Conservation (phyloP, 37 sponge, comb jelly and placozoan species). For the Eunapius fragilis region DNA sequence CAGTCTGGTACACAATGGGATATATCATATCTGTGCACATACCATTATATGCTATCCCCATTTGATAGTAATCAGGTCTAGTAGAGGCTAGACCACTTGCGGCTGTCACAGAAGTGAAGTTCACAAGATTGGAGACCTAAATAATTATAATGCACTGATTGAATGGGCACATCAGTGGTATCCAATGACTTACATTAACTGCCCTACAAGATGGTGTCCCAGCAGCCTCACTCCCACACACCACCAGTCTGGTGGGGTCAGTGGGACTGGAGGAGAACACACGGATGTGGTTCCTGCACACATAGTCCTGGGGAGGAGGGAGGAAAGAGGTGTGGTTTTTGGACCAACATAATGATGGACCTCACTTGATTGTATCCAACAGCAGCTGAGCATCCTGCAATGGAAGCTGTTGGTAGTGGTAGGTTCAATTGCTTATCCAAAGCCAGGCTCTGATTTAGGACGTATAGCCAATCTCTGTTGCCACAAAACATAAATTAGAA, state of each 20-base stretch:
- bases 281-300: neutral
- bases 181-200: neutral
- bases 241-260: neutral
- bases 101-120: neutral
- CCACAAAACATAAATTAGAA: no score
- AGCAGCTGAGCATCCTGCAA: neutral
- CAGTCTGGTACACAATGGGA: neutral
- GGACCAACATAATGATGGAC: neutral
- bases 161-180: no score
- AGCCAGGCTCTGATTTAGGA: neutral
- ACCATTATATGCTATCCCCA: neutral
- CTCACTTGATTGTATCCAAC: neutral
- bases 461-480: neutral
- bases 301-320: neutral
- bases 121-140: neutral
- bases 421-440: neutral
- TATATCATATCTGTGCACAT: neutral
- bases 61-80: neutral
- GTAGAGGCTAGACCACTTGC: neutral
- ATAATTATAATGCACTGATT: neutral
- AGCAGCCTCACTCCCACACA: neutral
- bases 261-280: neutral
- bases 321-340: neutral
- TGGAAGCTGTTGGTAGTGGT: neutral
- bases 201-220: neutral